phyloP scores from a whole-genome alignment of 2,797 vertebrate genomes.

The Notolabrus celidotus region DNA sequence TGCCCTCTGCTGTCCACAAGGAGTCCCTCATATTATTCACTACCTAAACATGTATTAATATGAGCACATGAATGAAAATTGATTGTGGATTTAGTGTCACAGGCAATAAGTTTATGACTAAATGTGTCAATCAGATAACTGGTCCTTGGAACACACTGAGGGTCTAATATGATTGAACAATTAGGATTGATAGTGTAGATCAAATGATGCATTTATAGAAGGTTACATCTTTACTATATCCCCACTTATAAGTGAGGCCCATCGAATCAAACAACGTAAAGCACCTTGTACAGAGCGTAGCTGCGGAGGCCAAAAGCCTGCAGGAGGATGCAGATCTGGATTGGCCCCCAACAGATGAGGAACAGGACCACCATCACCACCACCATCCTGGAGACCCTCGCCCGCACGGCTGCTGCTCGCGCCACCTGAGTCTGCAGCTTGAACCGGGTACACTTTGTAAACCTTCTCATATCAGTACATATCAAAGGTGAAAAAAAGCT shows the following conservation, averaged over 20 bases:
- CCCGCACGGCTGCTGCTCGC: conserved; percentile 73
- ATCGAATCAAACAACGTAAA: not conserved
- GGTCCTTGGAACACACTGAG: rapidly evolving
- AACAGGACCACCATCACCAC: conserved; percentile 83
- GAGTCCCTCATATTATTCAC: too few relatives aligned
- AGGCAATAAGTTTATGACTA: too few relatives aligned
- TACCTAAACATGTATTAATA: too few relatives aligned
- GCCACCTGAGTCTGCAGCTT: conserved; percentile 78
- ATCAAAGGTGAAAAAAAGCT: not conserved
- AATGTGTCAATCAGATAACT: too few relatives aligned
- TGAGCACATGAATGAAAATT: too few relatives aligned
- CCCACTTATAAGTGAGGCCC: not conserved
- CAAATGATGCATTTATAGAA: not conserved
- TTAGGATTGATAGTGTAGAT: not conserved
- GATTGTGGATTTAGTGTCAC: too few relatives aligned
- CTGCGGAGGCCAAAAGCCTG: conserved; percentile 79
- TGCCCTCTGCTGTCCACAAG: too few relatives aligned
- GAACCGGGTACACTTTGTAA: not conserved
- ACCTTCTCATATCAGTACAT: not conserved
- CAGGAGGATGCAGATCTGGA: conserved; percentile 84
- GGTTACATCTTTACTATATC: not conserved
- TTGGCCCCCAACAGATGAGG: conserved; percentile 82
- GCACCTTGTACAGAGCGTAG: conserved; percentile 81
- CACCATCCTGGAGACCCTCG: conserved; percentile 82
- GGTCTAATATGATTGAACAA: not conserved